A percentile compares a stretch with the other conserved stretches of the same genome.
These are phyloP conservation scores for Muscicapa adusta DNA, from an alignment of 2,113 vertebrate species.

Conservation along the genomic window DNA sequence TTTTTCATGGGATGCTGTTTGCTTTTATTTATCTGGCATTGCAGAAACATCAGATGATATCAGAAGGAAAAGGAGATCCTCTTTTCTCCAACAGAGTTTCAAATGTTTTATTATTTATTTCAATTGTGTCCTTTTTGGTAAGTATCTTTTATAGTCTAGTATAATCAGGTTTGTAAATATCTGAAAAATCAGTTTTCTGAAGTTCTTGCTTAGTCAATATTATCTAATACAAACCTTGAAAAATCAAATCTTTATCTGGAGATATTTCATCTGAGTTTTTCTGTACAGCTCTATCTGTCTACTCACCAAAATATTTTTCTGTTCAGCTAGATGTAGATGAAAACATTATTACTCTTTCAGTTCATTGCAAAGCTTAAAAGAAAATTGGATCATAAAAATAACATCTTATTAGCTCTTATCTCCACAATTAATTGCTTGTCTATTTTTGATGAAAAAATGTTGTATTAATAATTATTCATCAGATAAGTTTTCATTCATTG, in stretches of 20 bases:
- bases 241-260: neutral
- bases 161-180: neutral
- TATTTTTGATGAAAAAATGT: neutral
- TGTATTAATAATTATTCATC: neutral
- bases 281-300: neutral
- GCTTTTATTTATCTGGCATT: slow-evolving; percentile 92
- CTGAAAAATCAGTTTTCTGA: neutral
- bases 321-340: neutral
- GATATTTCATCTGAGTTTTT: neutral
- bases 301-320: neutral
- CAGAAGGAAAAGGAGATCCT: slow-evolving; percentile 89
- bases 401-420: neutral
- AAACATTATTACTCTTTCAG: neutral
- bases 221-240: neutral
- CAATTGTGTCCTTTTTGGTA: slow-evolving; percentile 89
- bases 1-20: slow-evolving; percentile 94
- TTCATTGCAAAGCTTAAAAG: neutral
- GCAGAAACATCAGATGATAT: slow-evolving; percentile 87
- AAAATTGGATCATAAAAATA: neutral
- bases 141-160: slow-evolving; percentile 33
- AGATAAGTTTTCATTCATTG: neutral
- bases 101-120: slow-evolving; percentile 87
- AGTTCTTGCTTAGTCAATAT: neutral
- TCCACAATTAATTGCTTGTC: neutral
- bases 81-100: slow-evolving; percentile 89